These are phyloP conservation scores for Chlorops oryzae DNA, from an alignment of 1,140 invertebrate species.

Conservation along the genomic window DNA sequence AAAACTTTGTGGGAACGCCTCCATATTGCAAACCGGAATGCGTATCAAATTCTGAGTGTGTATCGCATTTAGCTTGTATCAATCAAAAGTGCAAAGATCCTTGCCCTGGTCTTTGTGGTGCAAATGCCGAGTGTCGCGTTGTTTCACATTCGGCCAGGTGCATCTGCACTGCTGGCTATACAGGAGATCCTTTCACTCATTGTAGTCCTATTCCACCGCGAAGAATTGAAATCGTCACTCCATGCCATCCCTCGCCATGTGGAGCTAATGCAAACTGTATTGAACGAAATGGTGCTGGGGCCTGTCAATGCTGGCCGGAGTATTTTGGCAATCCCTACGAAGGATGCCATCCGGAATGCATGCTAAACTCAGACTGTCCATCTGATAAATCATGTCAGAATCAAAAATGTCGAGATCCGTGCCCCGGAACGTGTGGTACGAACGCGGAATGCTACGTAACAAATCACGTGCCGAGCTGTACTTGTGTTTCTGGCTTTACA, in stretches of 20 bases:
- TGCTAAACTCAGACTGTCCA: conserved; percentile 65
- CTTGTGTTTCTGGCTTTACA: conserved; percentile 58
- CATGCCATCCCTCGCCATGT: conserved; percentile 69
- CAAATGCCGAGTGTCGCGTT: conserved; percentile 64
- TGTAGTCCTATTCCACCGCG: conserved; percentile 50
- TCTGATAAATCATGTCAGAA: conserved; percentile 63
- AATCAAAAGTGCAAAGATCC: conserved; percentile 67
- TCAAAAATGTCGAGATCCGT: conserved; percentile 71
- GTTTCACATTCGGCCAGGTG: conserved; percentile 68
- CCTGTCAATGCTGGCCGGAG: conserved; percentile 62
- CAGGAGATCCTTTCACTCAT: conserved; percentile 65
- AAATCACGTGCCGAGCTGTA: conserved; percentile 68
- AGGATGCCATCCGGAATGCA: conserved; percentile 67
- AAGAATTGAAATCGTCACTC: conserved; percentile 51
- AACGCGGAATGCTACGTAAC: conserved; percentile 69
- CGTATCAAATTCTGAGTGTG: conserved; percentile 66
- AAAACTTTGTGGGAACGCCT: conserved; percentile 63
- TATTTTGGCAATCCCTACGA: conserved; percentile 70
- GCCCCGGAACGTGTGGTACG: conserved; percentile 64
- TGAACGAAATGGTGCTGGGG: conserved; percentile 60
- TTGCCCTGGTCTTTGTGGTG: conserved; percentile 63
- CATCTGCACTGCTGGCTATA: conserved; percentile 60
- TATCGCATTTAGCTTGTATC: conserved; percentile 60
- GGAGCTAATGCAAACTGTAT: conserved; percentile 69
- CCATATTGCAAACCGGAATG: conserved; percentile 71